These are phyloP conservation scores for Poliocrania exsul DNA, from an alignment of 2,797 vertebrate genomes.

Conservation along the genomic window DNA sequence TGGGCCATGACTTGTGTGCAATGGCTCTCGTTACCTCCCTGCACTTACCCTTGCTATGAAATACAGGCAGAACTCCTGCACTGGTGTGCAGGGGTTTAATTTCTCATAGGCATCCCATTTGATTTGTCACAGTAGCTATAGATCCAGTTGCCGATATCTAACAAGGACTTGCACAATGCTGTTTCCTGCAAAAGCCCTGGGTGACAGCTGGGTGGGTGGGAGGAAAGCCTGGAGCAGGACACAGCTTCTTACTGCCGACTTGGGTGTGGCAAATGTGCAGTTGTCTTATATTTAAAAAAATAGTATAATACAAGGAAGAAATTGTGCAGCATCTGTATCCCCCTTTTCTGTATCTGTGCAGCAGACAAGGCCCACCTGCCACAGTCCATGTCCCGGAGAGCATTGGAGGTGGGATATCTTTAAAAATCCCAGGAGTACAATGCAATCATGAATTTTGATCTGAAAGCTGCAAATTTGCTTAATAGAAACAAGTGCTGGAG, in stretches of 20 bases:
- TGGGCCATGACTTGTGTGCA: accelerated
- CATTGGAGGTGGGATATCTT: neutral
- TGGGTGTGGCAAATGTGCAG: neutral
- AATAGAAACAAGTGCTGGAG: conserved; percentile 66
- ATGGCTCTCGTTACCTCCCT: neutral
- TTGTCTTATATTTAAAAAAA: neutral
- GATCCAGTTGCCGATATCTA: neutral
- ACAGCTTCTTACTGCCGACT: neutral
- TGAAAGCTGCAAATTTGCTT: conserved; percentile 65
- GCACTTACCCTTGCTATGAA: neutral
- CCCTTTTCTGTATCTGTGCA: neutral
- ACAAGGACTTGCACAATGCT: accelerated
- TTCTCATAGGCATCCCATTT: neutral
- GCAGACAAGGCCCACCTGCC: neutral
- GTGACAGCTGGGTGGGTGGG: neutral
- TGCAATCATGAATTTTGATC: conserved; percentile 33
- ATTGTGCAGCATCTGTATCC: neutral
- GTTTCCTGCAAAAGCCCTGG: neutral
- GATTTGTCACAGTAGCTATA: neutral
- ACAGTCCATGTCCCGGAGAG: neutral
- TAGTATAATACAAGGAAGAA: neutral
- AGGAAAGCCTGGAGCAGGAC: neutral
- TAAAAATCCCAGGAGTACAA: conserved; percentile 26
- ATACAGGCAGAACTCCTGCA: accelerated
- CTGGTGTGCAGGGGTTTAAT: accelerated